Percentiles rank a stretch among this genome's conserved stretches.
Conservation (phyloP, 2,888 invertebrate genomes). For the Pachymerium ferrugineum region DNA sequence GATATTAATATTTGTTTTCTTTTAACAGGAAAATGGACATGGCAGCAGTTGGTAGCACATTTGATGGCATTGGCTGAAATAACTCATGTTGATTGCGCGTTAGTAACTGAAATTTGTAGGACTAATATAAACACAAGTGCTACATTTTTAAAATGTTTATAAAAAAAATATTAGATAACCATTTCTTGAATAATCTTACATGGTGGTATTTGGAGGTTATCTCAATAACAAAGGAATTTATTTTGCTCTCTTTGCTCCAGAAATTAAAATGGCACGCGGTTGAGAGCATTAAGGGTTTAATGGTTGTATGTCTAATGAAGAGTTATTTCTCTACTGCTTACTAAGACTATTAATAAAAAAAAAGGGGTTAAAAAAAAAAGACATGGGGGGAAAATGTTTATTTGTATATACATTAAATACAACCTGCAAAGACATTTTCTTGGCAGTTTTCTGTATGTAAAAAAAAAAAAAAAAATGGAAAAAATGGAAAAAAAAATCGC, state of each 20-base stretch:
- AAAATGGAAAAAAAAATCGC: neutral
- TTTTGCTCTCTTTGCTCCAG: constrained; percentile 9
- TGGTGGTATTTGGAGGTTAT: neutral
- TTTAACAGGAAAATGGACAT: neutral
- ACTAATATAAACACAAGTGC: constrained; percentile 24
- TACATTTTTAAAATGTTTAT: constrained; percentile 22
- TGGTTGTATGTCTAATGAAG: constrained; percentile 1
- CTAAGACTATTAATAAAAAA: neutral
- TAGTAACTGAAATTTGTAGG: constrained; percentile 9
- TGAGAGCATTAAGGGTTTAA: constrained; percentile 12
- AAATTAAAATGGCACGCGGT: neutral
- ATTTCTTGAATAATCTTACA: neutral
- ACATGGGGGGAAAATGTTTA: constrained; percentile 11
- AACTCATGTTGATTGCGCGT: neutral
- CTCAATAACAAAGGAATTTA: neutral
- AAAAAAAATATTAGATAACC: constrained; percentile 3
- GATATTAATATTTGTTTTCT: neutral
- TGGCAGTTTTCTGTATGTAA: constrained; percentile 1
- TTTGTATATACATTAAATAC: constrained; percentile 11
- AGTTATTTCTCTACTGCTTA: neutral
- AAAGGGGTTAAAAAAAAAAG: neutral
- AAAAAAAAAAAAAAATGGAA: neutral
- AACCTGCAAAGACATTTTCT: constrained; percentile 11
- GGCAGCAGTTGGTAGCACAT: constrained; percentile 18
- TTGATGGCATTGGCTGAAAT: neutral